These are phyloP conservation scores for Aphelinus certus DNA, from an alignment of 1,140 invertebrate species.

Conservation along the genomic window DNA sequence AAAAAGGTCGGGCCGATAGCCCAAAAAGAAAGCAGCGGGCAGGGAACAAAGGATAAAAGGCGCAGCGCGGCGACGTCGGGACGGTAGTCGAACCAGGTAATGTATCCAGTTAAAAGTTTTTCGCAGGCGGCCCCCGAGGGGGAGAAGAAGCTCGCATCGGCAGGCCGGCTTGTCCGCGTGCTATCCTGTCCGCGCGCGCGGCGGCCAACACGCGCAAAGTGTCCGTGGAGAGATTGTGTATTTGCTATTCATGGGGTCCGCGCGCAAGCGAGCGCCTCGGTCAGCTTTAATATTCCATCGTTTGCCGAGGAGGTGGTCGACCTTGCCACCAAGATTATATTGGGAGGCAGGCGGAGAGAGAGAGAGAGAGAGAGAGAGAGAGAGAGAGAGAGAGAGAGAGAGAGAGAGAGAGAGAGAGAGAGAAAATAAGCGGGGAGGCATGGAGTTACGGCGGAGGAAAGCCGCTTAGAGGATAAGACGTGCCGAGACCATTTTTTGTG, in stretches of 20 bases:
- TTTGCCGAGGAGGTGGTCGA: constrained; percentile 22
- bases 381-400: not conserved
- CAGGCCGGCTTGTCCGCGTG: constrained; percentile 25
- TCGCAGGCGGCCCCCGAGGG: constrained; percentile 44
- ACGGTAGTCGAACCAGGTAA: constrained; percentile 55
- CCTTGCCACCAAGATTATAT: no score
- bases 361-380: no score
- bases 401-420: not conserved
- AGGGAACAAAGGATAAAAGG: constrained; percentile 42
- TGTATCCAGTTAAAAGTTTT: constrained; percentile 63
- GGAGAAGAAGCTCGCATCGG: no score
- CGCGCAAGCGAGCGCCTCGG: constrained; percentile 41
- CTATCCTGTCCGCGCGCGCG: constrained; percentile 40
- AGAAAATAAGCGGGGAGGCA: not conserved
- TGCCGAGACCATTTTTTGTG: no score
- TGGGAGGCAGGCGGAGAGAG: no score
- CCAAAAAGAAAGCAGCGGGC: not conserved
- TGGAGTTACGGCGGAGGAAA: no score
- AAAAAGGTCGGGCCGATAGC: not conserved
- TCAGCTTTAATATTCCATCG: constrained; percentile 57
- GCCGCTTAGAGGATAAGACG: no score
- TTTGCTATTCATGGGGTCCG: constrained; percentile 61
- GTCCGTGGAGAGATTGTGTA: constrained; percentile 56
- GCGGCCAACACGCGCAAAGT: constrained; percentile 38
- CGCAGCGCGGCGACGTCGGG: constrained; percentile 27